These are phyloP conservation scores for Parnassius smintheus DNA, from an alignment of 2,888 invertebrate genomes.

Conservation along the genomic window DNA sequence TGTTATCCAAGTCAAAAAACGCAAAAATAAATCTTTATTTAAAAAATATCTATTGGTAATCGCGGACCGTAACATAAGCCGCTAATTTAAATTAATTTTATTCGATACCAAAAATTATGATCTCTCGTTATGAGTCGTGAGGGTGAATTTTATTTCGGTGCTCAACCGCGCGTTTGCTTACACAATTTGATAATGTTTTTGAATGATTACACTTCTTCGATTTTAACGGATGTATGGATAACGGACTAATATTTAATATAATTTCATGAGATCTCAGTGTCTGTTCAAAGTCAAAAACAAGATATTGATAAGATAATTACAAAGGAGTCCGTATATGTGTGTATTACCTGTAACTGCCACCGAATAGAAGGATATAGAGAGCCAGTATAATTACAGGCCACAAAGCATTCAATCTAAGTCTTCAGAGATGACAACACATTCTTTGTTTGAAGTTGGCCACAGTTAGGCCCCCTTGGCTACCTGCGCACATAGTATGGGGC, in stretches of 20 bases:
- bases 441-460: no score
- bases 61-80: conserved; percentile 53
- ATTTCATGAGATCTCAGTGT: background rate
- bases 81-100: conserved; percentile 34
- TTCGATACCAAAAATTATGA: conserved; percentile 62
- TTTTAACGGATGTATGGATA: background rate
- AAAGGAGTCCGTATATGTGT: no score
- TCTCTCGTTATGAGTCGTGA: conserved; percentile 45
- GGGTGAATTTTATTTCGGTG: conserved; percentile 46
- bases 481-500: no score
- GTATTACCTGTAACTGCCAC: no score
- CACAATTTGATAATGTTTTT: conserved; percentile 59
- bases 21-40: conserved; percentile 29
- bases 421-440: no score
- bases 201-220: conserved; percentile 57
- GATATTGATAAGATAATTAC: no score
- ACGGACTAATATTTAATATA: conserved; percentile 2
- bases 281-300: no score
- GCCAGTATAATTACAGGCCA: no score
- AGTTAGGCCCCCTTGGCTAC: no score
- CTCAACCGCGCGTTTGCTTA: conserved; percentile 48
- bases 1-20: conserved; percentile 32
- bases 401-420: no score
- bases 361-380: no score
- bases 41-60: conserved; percentile 41